Base-by-base conservation (phyloP, 2,797 vertebrate species). In the Chelidonichthys spinosus region DNA sequence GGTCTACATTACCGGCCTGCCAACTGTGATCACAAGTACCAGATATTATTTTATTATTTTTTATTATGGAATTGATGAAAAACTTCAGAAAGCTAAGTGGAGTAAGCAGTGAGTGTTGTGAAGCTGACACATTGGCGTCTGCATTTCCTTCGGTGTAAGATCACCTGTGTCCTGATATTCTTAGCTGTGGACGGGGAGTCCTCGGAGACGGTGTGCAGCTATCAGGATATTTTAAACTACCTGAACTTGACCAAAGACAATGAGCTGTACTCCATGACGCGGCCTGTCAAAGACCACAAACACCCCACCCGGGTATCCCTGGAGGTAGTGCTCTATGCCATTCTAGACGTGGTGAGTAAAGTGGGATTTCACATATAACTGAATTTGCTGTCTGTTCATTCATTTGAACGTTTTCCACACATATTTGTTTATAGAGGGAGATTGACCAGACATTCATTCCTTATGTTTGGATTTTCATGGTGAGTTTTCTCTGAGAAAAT, bases 331-430 rank as follows among this genome's bases (percentile, higher is more conserved):
- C 79, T 93, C 4, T 90, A 87, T 8, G 88, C 86, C 17, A 92
- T 93, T n/a, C 47, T 93, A 17, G 89, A 90, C 37, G 84, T 93
- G 90, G 92, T 93, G 44, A 85, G 85, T 64, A 10, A 0, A 25
- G 25, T 25, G 25, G 25, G 25, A 25, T 25, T 25, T 25, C 25
- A 25, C 25, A 25, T 25, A 25, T 25, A 25, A 25, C 2, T 25
- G 25, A 25, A 25, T 25, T 8, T 25, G 25, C 25, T 25, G 25
- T 25, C 25, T 25, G 25, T 25, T 25, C 25, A 25, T 25, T 25
- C 25, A 25, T 25, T 3, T 54, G 52, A 2, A 53, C 62, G 47
- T 46, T 42, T 42, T 42, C 15, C 13, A 55, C 3, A 43, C 2
- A 5, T 50, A 42, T 69, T 61, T 78, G n/a, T 69, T 65, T 74